Base-by-base conservation (phyloP, 37 sponge, comb jelly and placozoan genomes). In the Mnemiopsis leidyi region DNA sequence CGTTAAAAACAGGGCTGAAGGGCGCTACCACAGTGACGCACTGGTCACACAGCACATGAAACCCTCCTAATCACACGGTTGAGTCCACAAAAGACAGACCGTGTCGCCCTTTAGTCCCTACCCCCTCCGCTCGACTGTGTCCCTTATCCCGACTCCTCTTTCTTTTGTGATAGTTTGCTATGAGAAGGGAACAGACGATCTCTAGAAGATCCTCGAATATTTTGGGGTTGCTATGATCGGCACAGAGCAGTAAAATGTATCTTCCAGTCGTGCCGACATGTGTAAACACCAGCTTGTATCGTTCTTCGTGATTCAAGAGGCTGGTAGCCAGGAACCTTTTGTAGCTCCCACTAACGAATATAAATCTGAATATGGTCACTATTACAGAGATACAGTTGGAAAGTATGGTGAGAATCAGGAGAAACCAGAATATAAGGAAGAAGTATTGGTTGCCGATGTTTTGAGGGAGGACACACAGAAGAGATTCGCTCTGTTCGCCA, bases 391-490 rank as follows among this genome's bases (percentile, higher is more conserved):
- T 18, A n/a, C 9, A 3, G 61, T 85, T 85, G 90, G 61, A 32
- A 28, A 28, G 35, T 7, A 85, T 40, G 26, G 25, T 33, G 28
- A 39, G 26, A n/a, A 85, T 38, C 29, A 85, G 40, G 36, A 85
- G 48, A 18, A 38, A 9, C 90, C 90, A 85, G 26, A 85, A 40
- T 16, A 85, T 85, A 61, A 85, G 90, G 90, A 85, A 85, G 48
- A 85, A 85, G 61, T 85, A 85, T 39, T 85, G 90, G 61, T 85
- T 85, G 33, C 90, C 90, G 61, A 85, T 85, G 61, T 85, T 85
- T 26, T 85, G 90, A 18, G 90, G 90, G 23, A 85, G 90, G 48
- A 85, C 90, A 38, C 90, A 85, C 1, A 85, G 90, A 61, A 85
- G 90, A 20, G 90, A 37, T 85, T 85, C 61, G 0, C 25, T 38